Base-by-base conservation (phyloP, 2,113 vertebrate species). In the Cyanistes caeruleus region DNA sequence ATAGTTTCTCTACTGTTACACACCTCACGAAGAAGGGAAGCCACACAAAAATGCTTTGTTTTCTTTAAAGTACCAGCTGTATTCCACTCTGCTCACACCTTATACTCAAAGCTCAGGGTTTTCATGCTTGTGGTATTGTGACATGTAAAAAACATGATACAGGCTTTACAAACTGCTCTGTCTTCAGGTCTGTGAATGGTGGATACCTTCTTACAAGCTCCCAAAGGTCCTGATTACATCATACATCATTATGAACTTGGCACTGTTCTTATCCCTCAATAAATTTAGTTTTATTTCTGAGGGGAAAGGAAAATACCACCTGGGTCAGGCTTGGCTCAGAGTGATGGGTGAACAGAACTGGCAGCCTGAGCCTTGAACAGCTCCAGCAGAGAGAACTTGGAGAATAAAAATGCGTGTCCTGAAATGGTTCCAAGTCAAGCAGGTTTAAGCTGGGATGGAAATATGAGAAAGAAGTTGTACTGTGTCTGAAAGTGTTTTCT, bases 351-450 rank as follows among this genome's bases (percentile, higher is more conserved):
- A 89, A 46, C n/a, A 93, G 83, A 86, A 65, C 39, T 91, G 87
- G 87, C 74, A 96, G 48, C n/a, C 39, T 81, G 77, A 65, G 25
- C 37, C 53, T 25, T 58, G n/a, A 79, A 56, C 49, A 76, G 43
- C 53, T 91, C 84, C 91, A 95, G 87, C 82, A 91, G 62, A 0
- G 2, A 75, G 81, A 87, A 75, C 53, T 89, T 65, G 60, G 74
- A 87, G 60, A 93, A 96, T 62, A 91, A 93, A 96, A 95, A 83
- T 70, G 49, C 5, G 2, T 69, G 74, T 48, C 51, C 87, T 91
- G 87, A 93, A 92, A 82, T 3, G 7, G 28, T 62, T 89, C 91
- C 87, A 93, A 58, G 67, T 70, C 74, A 93, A 82, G 43, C 37
- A 59, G 62, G 33, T 48, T 89, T 90, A 90, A 83, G 74, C 46